Evolutionary conservation across 1,140 invertebrate genomes (phyloP).

Genomic region (Diprion similis): DNA sequence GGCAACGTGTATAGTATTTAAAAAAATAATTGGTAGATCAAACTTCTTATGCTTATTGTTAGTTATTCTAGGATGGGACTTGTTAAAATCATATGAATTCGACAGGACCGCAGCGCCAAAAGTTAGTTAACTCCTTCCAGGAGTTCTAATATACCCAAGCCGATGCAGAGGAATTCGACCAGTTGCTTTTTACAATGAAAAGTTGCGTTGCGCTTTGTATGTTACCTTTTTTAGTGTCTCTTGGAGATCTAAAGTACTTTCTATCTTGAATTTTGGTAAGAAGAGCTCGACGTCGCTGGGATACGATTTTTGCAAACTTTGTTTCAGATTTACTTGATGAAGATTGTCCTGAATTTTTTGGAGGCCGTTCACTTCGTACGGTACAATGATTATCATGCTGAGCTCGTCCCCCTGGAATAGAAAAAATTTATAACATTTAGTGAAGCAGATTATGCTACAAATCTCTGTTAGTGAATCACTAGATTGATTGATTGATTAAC

Average conservation of each 20-base stretch:
- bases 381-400: constrained; percentile 71
- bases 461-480: neutral
- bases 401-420: constrained; percentile 58
- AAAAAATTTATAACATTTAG: no score
- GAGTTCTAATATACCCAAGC: no score
- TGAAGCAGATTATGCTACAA: no score
- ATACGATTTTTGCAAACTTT: constrained; percentile 37
- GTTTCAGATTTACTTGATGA: constrained; percentile 39
- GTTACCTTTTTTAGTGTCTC: constrained; percentile 25
- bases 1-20: constrained; percentile 4
- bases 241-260: constrained; percentile 39
- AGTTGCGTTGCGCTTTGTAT: neutral
- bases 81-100: no score
- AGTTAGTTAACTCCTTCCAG: no score
- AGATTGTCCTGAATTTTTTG: constrained; percentile 57
- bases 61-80: no score
- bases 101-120: no score
- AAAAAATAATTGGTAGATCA: no score
- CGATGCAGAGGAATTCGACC: neutral
- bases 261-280: constrained; percentile 61
- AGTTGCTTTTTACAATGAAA: neutral
- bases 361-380: constrained; percentile 66
- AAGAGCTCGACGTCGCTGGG: constrained; percentile 27
- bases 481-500: constrained; percentile 2
- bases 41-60: no score